phyloP scores from a whole-genome alignment of 2,113 vertebrate genomes.

The Campylorhamphus procurvoides region DNA sequence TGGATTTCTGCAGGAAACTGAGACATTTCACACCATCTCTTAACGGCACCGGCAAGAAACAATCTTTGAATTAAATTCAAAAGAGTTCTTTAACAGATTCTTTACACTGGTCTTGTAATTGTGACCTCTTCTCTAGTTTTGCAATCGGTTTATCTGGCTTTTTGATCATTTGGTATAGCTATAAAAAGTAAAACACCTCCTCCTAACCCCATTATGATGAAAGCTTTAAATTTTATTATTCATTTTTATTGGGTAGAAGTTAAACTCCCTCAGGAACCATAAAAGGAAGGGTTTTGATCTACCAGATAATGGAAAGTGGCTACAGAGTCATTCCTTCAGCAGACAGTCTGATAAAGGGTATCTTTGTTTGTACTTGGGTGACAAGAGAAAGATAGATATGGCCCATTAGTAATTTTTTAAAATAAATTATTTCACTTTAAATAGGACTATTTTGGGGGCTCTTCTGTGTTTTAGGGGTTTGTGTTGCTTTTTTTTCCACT shows the following conservation, averaged over 20 bases:
- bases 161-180: conserved; percentile 54
- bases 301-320: conserved; percentile 39
- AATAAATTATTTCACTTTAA: neutral
- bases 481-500: neutral
- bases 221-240: conserved; percentile 73
- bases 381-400: neutral
- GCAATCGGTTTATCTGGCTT: conserved; percentile 51
- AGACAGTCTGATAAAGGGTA: neutral
- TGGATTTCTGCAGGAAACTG: neutral
- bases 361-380: neutral
- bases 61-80: conserved; percentile 62
- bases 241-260: conserved; percentile 70
- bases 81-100: conserved; percentile 58
- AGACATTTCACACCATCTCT: neutral
- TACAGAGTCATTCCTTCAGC: conserved; percentile 29
- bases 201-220: conserved; percentile 74
- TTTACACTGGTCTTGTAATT: conserved; percentile 33
- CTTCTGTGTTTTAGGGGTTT: neutral
- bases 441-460: neutral
- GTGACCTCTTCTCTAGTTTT: conserved; percentile 67
- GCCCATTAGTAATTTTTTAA: neutral
- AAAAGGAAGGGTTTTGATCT: conserved; percentile 58
- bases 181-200: conserved; percentile 72
- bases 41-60: neutral
- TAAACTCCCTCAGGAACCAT: conserved; percentile 66